Percentiles rank a stretch among this genome's conserved stretches.
These are phyloP conservation scores for Lasioglossum leucozonium DNA, from an alignment of 2,888 invertebrate species.

Conservation along the genomic window DNA sequence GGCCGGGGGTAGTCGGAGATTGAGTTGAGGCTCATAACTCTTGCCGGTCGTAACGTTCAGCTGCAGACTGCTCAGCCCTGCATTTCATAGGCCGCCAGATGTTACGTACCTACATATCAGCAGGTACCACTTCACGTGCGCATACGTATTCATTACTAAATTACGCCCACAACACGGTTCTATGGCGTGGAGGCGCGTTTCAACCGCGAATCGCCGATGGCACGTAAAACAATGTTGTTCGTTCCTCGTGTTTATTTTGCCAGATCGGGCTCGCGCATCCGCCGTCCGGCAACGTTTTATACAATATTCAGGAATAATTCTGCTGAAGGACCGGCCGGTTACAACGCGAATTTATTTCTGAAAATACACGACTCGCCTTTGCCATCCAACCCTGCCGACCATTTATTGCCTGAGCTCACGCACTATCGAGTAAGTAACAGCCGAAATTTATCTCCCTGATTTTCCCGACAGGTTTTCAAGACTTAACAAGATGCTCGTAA, in stretches of 20 bases:
- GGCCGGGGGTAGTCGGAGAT: conserved; percentile 72
- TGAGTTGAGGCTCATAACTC: conserved; percentile 80
- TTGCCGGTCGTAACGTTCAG: conserved; percentile 79
- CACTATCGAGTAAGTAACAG: not conserved
- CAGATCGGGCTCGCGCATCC: conserved; percentile 25
- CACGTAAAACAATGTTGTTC: conserved; percentile 65
- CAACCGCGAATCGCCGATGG: conserved; percentile 71
- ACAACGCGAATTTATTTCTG: not conserved
- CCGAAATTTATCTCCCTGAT: not conserved
- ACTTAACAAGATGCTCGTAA: not conserved
- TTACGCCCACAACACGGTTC: conserved; percentile 69
- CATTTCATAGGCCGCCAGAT: conserved; percentile 81
- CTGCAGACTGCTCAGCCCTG: conserved; percentile 78
- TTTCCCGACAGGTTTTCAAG: not conserved
- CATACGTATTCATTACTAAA: conserved; percentile 79
- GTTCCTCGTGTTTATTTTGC: conserved; percentile 50
- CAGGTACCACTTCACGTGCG: conserved; percentile 76
- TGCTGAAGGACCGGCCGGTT: not conserved
- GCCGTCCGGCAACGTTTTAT: conserved; percentile 17
- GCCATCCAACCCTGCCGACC: not conserved
- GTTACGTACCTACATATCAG: conserved; percentile 79
- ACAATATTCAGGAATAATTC: conserved; percentile 41
- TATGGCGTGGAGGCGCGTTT: conserved; percentile 54
- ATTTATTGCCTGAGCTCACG: not conserved
- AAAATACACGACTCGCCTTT: not conserved